Evolutionary conservation across 2,888 invertebrate genomes (phyloP).

Genomic region (Tetranychus piercei): DNA sequence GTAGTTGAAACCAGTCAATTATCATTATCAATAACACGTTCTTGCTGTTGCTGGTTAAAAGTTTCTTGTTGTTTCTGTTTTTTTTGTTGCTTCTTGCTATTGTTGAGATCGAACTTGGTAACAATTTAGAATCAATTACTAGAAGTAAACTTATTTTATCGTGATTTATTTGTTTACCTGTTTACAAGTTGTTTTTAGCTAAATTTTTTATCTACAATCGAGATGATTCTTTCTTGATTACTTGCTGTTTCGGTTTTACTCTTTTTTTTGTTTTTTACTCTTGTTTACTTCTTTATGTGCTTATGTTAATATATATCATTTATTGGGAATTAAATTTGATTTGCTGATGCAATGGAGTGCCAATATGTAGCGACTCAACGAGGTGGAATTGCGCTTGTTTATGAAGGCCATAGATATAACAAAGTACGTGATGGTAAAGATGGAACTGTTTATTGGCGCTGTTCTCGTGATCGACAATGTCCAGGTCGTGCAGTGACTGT

Average conservation of each 20-base stretch:
- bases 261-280: too few species aligned
- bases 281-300: too few species aligned
- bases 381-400: slow-evolving; percentile 28
- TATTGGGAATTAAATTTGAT: too few species aligned
- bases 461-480: slow-evolving; percentile 28
- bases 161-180: too few species aligned
- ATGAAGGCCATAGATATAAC: slow-evolving; percentile 29
- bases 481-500: slow-evolving; percentile 29
- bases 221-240: too few species aligned
- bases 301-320: too few species aligned
- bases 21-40: not conserved
- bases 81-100: too few species aligned
- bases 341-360: slow-evolving; percentile 24
- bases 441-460: slow-evolving; percentile 29
- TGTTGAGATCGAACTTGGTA: not conserved
- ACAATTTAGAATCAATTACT: not conserved
- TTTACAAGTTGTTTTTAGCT: too few species aligned
- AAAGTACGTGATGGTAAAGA: slow-evolving; percentile 29
- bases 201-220: too few species aligned
- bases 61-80: too few species aligned
- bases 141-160: too few species aligned
- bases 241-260: too few species aligned
- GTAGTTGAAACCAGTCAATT: not conserved
- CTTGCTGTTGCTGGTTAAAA: not conserved
- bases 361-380: slow-evolving; percentile 29